Conservation (phyloP, 2,888 invertebrate genomes). For the Brenthis hecate region DNA sequence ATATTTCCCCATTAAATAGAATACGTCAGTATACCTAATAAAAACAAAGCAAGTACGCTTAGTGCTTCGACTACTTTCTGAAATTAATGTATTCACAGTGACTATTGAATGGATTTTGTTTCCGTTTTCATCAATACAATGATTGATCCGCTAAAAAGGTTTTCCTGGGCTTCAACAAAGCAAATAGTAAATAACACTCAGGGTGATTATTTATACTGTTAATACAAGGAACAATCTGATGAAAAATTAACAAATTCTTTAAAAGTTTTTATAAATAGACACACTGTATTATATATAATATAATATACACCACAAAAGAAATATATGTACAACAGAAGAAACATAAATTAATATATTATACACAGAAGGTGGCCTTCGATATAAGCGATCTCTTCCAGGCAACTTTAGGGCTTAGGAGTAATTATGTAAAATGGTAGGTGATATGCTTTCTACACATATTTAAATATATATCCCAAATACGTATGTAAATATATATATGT, state of each 20-base stretch:
- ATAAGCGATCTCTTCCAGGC: too few species aligned
- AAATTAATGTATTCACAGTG: constrained; percentile 5
- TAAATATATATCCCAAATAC: too few species aligned
- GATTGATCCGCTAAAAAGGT: constrained; percentile 6
- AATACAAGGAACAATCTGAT: too few species aligned
- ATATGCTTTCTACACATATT: too few species aligned
- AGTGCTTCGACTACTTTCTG: constrained; percentile 11
- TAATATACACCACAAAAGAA: background rate
- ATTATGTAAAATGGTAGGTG: too few species aligned
- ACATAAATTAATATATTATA: too few species aligned
- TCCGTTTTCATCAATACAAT: constrained; percentile 7
- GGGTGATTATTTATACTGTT: background rate
- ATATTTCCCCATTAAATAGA: background rate
- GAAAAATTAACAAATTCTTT: too few species aligned
- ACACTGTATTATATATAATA: too few species aligned
- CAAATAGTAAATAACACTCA: background rate
- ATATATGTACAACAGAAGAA: background rate
- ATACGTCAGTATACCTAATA: background rate
- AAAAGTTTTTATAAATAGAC: too few species aligned
- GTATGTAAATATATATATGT: too few species aligned
- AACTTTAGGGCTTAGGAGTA: too few species aligned
- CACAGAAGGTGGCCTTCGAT: too few species aligned
- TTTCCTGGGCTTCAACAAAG: background rate
- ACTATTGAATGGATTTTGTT: constrained; percentile 5
- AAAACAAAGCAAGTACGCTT: constrained; percentile 2